Evolutionary conservation across 2,888 invertebrate genomes (phyloP).

Genomic region (Embidobia sp.): DNA sequence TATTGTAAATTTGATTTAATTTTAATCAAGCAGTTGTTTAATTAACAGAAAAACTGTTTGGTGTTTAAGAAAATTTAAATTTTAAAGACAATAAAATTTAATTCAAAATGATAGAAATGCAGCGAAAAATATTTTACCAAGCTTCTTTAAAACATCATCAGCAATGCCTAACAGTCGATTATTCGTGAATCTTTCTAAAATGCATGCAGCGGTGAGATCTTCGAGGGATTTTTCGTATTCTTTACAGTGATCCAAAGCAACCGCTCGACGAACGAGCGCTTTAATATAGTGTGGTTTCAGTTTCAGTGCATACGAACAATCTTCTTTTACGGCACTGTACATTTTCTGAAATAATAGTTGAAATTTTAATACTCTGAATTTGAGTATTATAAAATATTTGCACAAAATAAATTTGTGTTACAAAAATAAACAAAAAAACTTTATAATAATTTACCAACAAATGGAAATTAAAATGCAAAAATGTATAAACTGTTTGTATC

Average conservation of each 20-base stretch:
- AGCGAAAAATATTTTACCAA: slow-evolving; percentile 83
- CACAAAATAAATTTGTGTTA: no score
- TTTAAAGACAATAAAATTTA: not conserved
- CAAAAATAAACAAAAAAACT: no score
- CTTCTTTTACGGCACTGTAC: slow-evolving; percentile 91
- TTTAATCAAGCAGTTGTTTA: no score
- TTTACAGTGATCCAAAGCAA: slow-evolving; percentile 90
- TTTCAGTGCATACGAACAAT: slow-evolving; percentile 92
- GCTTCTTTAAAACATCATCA: slow-evolving; percentile 92
- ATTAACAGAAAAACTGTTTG: no score
- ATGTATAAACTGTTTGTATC: no score
- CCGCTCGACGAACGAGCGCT: slow-evolving; percentile 92
- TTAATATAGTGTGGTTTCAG: slow-evolving; percentile 93
- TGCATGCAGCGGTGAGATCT: slow-evolving; percentile 96
- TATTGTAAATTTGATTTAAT: no score
- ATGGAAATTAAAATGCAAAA: no score
- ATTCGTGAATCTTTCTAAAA: slow-evolving; percentile 94
- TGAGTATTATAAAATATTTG: no score
- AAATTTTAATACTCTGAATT: no score
- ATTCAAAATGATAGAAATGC: no score
- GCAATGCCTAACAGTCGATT: slow-evolving; percentile 91
- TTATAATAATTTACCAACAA: no score
- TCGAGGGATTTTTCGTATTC: slow-evolving; percentile 92
- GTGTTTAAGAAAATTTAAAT: no score
- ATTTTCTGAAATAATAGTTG: slow-evolving; percentile 83